Evolutionary conservation across 2,113 vertebrate species (phyloP).

Genomic region (Xiphias gladius): DNA sequence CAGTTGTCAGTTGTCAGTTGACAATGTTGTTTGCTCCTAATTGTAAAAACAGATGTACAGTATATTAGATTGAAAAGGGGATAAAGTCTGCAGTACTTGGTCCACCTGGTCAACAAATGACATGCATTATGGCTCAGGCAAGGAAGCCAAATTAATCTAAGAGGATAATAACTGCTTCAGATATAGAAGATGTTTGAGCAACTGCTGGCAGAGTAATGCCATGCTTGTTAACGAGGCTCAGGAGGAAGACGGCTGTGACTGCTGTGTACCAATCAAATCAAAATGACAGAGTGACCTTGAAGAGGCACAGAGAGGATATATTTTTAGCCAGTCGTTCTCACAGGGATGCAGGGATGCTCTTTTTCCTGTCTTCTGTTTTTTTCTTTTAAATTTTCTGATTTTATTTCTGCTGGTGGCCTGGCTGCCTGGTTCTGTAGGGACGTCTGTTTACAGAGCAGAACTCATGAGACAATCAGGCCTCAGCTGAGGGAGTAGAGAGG

Average conservation of each 20-base stretch:
- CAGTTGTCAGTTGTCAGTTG: background rate
- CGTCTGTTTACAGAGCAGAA: constrained; percentile 53
- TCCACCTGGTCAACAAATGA: constrained; percentile 15
- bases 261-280: constrained; percentile 79
- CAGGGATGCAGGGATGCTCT: constrained; percentile 63
- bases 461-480: constrained; percentile 61
- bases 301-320: constrained; percentile 66
- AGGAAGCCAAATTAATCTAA: constrained; percentile 33
- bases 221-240: constrained; percentile 73
- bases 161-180: constrained; percentile 45
- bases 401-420: constrained; percentile 16
- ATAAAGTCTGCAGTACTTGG: background rate
- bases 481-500: constrained; percentile 30
- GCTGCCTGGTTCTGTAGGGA: constrained; percentile 36
- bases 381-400: constrained; percentile 14
- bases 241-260: constrained; percentile 67
- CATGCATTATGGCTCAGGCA: background rate
- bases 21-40: background rate
- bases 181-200: constrained; percentile 35
- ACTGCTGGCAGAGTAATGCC: constrained; percentile 41
- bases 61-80: background rate
- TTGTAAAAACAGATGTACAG: background rate
- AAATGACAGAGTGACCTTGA: constrained; percentile 79
- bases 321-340: constrained; percentile 74
- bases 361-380: constrained; percentile 23